Percentiles rank a stretch among this genome's conserved stretches.
phyloP scores from a whole-genome alignment of 2,797 vertebrate genomes.

The Chelon labrosus region DNA sequence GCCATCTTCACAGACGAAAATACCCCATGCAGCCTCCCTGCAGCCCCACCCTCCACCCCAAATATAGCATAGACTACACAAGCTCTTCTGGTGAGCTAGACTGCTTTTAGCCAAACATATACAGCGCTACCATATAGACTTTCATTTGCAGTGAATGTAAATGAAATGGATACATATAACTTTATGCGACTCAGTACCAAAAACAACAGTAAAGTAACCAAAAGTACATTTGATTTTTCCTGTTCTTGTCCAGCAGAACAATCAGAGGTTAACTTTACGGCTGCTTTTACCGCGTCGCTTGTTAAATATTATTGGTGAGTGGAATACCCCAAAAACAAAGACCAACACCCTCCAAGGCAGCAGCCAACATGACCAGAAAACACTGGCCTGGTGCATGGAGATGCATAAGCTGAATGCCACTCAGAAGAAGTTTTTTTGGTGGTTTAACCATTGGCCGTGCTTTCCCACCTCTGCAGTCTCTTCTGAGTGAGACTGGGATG shows the following conservation, averaged over 20 bases:
- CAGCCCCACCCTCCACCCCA: conserved; percentile 59
- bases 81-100: conserved; percentile 11
- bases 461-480: conserved; percentile 28
- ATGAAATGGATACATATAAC: conserved; percentile 2
- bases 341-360: conserved; percentile 61
- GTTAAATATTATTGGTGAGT: conserved; percentile 68
- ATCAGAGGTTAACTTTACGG: conserved; percentile 48
- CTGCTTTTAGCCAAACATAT: conserved; percentile 17
- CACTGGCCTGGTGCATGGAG: neutral
- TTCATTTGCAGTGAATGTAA: neutral
- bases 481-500: neutral
- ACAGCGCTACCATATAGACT: neutral
- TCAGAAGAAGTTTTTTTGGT: conserved; percentile 23
- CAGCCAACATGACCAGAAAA: conserved; percentile 36
- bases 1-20: conserved; percentile 65
- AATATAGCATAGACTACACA: conserved; percentile 55
- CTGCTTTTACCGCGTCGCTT: conserved; percentile 63
- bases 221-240: conserved; percentile 11
- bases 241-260: conserved; percentile 40
- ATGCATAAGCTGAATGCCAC: conserved; percentile 11
- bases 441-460: conserved; percentile 8
- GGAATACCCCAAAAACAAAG: conserved; percentile 46
- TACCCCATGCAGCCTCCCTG: conserved; percentile 50
- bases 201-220: conserved; percentile 58
- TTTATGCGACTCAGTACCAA: neutral